Base-by-base conservation (phyloP, 53 echinoderm and acorn worm species). In the Pentamera pediparva region DNA sequence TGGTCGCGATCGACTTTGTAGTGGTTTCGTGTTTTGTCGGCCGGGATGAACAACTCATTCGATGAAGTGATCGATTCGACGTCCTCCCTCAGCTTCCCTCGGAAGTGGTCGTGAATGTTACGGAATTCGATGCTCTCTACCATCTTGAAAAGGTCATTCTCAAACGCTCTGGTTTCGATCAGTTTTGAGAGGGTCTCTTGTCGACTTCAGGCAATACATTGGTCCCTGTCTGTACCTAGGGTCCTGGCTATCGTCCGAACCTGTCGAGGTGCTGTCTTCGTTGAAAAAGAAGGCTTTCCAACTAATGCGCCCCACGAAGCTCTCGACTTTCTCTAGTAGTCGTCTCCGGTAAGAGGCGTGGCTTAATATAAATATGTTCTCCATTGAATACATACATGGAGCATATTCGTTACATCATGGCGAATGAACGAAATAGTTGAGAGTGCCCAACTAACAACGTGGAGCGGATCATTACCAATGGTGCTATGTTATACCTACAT, bases 151-250 rank as follows among this genome's bases (percentile, higher is more conserved):
- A 59, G 59, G 59, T 59, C 31, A 30, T 59, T 30, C 29, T 59
- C 59, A 22, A 59, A 59, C 15, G 59, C 59, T 59, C 29, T 59
- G 26, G 59, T 59, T 59, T 59, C 59, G n/a, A 30, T 59, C 59
- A 59, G 29, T 15, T 59, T 59, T 59, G 17, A 30, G 31, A 2
- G 59, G 59, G 26, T 59, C 29, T 3, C 22, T 18, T 59, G 22
- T 59, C 15, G 59, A 59, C 29, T 59, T 59, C 31, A 59, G 59
- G 26, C 59, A 25, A 30, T 59, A 59, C 22, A 15, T 59, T 13
- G 22, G 3, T 25, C 26, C 19, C 4, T 25, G 59, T 15, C 26
- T 22, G 4, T 59, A 25, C 59, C 15, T 59, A 20, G 59, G 29
- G 59, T 12, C 59, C 9, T 59, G 59, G 59, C 59, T 59, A 30